Evolutionary conservation across 2,113 vertebrate genomes (phyloP).

Genomic region (Hyperopisus bebe): DNA sequence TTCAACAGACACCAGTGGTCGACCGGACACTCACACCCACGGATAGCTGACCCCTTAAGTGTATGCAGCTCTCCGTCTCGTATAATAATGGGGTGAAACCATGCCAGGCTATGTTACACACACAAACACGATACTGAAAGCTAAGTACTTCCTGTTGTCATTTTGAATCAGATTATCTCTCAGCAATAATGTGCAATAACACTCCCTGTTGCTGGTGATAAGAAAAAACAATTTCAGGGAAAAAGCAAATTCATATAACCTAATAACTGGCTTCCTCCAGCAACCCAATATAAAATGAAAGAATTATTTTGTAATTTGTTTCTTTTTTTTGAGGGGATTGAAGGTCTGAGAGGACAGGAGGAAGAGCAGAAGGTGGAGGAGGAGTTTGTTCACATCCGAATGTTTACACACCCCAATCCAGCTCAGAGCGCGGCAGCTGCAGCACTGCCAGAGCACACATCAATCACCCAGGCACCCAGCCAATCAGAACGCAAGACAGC

Average conservation of each 20-base stretch:
- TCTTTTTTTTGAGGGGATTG: background rate
- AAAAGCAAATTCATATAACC: slow-evolving; percentile 2
- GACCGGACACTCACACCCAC: background rate
- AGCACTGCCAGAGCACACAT: background rate
- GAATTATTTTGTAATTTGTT: background rate
- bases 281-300: background rate
- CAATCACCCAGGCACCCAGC: background rate
- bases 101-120: background rate
- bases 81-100: background rate
- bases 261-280: background rate
- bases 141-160: slow-evolving; percentile 4
- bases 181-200: slow-evolving; percentile 1
- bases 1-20: background rate
- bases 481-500: background rate
- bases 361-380: background rate
- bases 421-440: background rate
- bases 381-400: background rate
- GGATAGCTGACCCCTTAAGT: background rate
- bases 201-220: background rate
- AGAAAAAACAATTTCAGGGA: slow-evolving; percentile 2
- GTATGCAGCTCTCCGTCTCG: background rate
- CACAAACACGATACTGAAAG: background rate
- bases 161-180: background rate
- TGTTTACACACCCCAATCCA: background rate
- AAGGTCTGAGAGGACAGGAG: background rate